Evolutionary conservation across 1,140 invertebrate species (phyloP).

Genomic region (Odontomachus brunneus): DNA sequence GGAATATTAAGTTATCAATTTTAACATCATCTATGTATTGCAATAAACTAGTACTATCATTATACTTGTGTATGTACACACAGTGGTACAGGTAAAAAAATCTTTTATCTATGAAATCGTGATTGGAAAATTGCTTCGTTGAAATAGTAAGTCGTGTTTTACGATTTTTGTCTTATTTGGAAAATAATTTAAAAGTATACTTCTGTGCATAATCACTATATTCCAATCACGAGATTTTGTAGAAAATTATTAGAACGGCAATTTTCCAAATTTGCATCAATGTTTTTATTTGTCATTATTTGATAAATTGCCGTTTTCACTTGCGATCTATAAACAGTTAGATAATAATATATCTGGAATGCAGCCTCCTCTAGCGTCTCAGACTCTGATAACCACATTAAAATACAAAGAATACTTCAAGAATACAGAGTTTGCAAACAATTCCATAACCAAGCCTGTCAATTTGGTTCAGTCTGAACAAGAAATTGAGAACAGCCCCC

Average conservation of each 20-base stretch:
- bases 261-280: constrained; percentile 63
- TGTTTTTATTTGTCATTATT: constrained; percentile 18
- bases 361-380: constrained; percentile 76
- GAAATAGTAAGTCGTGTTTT: background rate
- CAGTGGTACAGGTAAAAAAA: background rate
- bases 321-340: constrained; percentile 43
- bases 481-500: constrained; percentile 78
- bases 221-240: constrained; percentile 45
- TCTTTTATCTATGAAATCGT: background rate
- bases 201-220: constrained; percentile 53
- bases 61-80: constrained; percentile 1
- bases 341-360: constrained; percentile 74
- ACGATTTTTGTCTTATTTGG: constrained; percentile 33
- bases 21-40: constrained; percentile 21
- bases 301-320: constrained; percentile 65
- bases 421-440: constrained; percentile 79
- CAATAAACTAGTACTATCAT: constrained; percentile 2
- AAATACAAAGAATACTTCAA: constrained; percentile 75
- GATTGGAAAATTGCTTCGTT: background rate
- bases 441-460: constrained; percentile 76
- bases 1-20: constrained; percentile 25
- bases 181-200: constrained; percentile 19
- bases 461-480: constrained; percentile 76
- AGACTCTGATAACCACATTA: constrained; percentile 80
- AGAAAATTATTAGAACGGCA: constrained; percentile 57